These are phyloP conservation scores for Eciton burchellii DNA, from an alignment of 1,140 invertebrate species.

Conservation along the genomic window DNA sequence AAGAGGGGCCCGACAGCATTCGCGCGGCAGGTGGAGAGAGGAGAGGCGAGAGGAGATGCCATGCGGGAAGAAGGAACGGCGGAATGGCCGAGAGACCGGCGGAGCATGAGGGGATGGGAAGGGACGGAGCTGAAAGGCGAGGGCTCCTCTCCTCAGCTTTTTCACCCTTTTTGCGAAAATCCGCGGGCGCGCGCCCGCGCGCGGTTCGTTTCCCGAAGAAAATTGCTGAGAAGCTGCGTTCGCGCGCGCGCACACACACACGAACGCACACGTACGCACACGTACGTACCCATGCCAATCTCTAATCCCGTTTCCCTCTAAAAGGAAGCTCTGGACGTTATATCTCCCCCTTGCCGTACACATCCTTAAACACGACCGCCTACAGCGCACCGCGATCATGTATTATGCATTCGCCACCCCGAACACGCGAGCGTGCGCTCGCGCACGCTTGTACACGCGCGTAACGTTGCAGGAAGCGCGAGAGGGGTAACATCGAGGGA, in stretches of 20 bases:
- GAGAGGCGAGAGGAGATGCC: neutral
- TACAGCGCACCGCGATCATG: conserved; percentile 72
- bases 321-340: conserved; percentile 71
- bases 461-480: conserved; percentile 23
- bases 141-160: neutral
- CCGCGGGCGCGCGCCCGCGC: conserved; percentile 18
- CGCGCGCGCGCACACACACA: neutral
- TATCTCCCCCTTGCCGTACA: conserved; percentile 61
- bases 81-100: neutral
- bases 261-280: too few species aligned
- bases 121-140: conserved; percentile 14
- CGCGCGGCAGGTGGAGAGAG: neutral
- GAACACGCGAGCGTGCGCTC: conserved; percentile 51
- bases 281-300: conserved; percentile 62
- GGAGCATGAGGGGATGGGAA: neutral
- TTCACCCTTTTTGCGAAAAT: conserved; percentile 9
- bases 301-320: conserved; percentile 74
- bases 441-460: conserved; percentile 1
- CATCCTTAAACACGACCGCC: conserved; percentile 74
- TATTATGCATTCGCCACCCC: conserved; percentile 74
- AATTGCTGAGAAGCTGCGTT: conserved; percentile 38
- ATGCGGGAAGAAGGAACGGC: neutral
- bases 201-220: conserved; percentile 38
- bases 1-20: conserved; percentile 14
- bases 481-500: conserved; percentile 20